A percentile compares a stretch with the other conserved stretches of the same genome.
phyloP scores from a whole-genome alignment of 2,888 invertebrate genomes.

The Perizoma affinitatum region DNA sequence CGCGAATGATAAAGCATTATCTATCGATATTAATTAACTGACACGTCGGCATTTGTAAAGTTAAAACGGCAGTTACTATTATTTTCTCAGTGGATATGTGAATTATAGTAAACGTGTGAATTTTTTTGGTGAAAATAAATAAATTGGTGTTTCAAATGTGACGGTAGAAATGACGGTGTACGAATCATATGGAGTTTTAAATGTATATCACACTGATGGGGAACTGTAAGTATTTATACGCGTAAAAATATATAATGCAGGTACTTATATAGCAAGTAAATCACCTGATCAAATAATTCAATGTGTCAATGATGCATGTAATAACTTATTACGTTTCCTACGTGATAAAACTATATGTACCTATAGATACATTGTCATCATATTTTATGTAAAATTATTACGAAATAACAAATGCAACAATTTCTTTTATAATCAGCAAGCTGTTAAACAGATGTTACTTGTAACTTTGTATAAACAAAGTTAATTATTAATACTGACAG shows the following conservation, averaged over 20 bases:
- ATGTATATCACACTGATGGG: conserved; percentile 74
- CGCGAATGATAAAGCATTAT: conserved; percentile 34
- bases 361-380: conserved; percentile 24
- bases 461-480: conserved; percentile 34
- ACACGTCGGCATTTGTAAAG: conserved; percentile 28
- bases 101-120: conserved; percentile 46
- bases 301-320: neutral
- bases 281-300: neutral
- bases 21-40: conserved; percentile 38
- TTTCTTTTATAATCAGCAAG: conserved; percentile 34
- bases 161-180: conserved; percentile 67
- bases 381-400: conserved; percentile 34
- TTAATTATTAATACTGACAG: conserved; percentile 21
- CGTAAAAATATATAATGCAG: neutral
- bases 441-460: conserved; percentile 41
- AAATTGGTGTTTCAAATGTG: conserved; percentile 53
- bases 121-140: conserved; percentile 39
- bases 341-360: conserved; percentile 29
- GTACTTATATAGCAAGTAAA: neutral
- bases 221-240: conserved; percentile 67
- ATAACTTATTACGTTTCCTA: conserved; percentile 7
- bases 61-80: conserved; percentile 23
- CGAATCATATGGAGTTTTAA: conserved; percentile 59
- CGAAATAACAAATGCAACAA: conserved; percentile 25
- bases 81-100: conserved; percentile 32